A percentile compares a stretch with the other conserved stretches of the same genome.
Conservation (phyloP, 2,888 invertebrate species). For the Oscheius sp. region DNA sequence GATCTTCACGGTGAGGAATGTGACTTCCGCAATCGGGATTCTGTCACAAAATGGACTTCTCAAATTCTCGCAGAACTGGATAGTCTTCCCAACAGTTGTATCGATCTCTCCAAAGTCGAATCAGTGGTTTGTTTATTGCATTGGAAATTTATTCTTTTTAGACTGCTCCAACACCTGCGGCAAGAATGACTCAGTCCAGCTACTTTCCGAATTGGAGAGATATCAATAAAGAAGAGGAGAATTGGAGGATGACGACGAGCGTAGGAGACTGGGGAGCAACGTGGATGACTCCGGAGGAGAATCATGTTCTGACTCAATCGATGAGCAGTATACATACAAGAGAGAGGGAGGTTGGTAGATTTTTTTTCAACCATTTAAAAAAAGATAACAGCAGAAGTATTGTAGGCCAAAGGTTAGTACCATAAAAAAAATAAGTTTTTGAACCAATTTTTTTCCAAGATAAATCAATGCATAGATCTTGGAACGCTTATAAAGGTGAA, state of each 20-base stretch:
- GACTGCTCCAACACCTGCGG: not conserved
- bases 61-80: conserved; percentile 58
- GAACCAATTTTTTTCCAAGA: too few species aligned
- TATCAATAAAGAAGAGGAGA: not conserved
- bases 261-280: not conserved
- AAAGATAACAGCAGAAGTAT: too few species aligned
- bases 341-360: conserved; percentile 11
- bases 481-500: too few species aligned
- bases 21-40: conserved; percentile 51
- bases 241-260: conserved; percentile 17
- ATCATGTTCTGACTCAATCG: conserved; percentile 13
- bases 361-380: not conserved
- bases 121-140: too few species aligned
- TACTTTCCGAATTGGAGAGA: conserved; percentile 19
- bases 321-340: conserved; percentile 1
- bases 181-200: conserved; percentile 17
- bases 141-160: too few species aligned
- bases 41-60: conserved; percentile 55
- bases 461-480: too few species aligned
- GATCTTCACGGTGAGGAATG: conserved; percentile 51
- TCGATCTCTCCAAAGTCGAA: too few species aligned
- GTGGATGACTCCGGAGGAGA: conserved; percentile 30
- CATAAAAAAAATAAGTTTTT: too few species aligned
- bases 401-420: too few species aligned
- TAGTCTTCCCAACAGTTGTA: conserved; percentile 48